Conservation (phyloP, 2,797 vertebrate species). For the Scolopax rusticola region DNA sequence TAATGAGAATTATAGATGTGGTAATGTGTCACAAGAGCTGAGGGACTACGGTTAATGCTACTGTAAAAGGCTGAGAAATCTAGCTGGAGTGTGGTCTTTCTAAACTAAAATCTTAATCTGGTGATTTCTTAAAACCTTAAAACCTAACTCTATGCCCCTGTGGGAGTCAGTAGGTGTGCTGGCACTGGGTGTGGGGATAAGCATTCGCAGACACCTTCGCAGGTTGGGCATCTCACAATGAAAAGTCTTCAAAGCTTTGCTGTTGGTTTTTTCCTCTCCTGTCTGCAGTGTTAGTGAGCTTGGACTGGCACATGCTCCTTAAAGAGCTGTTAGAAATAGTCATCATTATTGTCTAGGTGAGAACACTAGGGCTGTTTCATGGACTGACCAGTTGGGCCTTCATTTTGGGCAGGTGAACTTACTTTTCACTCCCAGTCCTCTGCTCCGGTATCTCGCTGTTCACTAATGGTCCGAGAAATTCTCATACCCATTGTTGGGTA, state of each 20-base stretch:
- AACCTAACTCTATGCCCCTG: neutral
- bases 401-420: neutral
- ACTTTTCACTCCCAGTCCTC: neutral
- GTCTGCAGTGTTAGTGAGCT: neutral
- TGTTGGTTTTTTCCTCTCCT: neutral
- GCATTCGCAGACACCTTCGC: neutral
- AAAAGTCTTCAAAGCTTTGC: neutral
- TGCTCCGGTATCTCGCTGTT: neutral
- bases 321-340: neutral
- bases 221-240: neutral
- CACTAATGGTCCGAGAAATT: neutral
- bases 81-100: neutral
- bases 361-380: neutral
- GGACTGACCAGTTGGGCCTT: neutral
- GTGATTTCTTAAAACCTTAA: neutral
- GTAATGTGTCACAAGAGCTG: neutral
- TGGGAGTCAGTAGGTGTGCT: neutral
- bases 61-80: neutral
- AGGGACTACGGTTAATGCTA: neutral
- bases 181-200: neutral
- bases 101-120: neutral
- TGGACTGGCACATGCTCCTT: neutral
- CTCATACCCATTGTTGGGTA: accelerated
- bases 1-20: neutral
- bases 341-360: neutral